Evolutionary conservation across 1,140 invertebrate species (phyloP).

Genomic region (Fopius arisanus): DNA sequence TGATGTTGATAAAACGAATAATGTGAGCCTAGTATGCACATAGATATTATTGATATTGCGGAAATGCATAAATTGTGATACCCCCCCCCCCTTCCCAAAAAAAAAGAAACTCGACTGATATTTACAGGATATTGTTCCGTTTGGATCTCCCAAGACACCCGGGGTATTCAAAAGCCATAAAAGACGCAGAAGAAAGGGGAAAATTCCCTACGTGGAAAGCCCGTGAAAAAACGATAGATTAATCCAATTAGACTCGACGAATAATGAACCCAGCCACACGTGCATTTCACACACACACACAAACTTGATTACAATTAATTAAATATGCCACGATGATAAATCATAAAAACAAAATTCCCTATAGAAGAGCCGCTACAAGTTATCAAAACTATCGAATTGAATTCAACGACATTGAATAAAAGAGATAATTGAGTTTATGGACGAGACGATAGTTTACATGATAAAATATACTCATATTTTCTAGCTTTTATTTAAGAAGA

Average conservation of each 20-base stretch:
- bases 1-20: conserved; percentile 24
- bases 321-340: not conserved
- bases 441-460: conserved; percentile 15
- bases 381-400: not conserved
- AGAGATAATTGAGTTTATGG: too few relatives aligned
- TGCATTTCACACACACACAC: not conserved
- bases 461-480: conserved; percentile 52
- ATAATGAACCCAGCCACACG: not conserved
- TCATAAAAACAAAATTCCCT: not conserved
- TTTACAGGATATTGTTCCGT: conserved; percentile 65
- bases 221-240: not conserved
- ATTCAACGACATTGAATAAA: too few relatives aligned
- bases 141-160: conserved; percentile 62
- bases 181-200: conserved; percentile 47
- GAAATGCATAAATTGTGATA: conserved; percentile 33
- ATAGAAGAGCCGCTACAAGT: too few relatives aligned
- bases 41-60: conserved; percentile 49
- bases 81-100: conserved; percentile 29
- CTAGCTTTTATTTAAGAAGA: conserved; percentile 54
- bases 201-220: conserved; percentile 9
- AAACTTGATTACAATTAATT: not conserved
- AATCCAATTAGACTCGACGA: not conserved
- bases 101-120: conserved; percentile 56
- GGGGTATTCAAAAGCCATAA: conserved; percentile 65
- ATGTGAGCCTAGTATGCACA: conserved; percentile 41